Base-by-base conservation (phyloP, 2,113 vertebrate genomes). In the Solenodon paradoxus region DNA sequence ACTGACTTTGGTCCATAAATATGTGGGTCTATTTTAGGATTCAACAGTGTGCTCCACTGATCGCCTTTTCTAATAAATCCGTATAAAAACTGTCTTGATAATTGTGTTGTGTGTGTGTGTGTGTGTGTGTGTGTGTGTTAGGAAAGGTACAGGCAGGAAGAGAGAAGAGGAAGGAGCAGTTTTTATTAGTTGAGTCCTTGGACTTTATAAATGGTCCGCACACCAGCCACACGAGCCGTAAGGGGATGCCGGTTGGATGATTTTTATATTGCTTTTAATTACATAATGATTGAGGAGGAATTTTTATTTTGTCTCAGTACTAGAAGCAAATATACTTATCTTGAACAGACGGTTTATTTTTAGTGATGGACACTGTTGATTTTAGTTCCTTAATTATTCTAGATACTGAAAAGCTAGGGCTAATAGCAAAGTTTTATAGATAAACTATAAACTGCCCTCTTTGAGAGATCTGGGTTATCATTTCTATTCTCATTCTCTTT, bases 331-430 rank as follows among this genome's bases (percentile, higher is more conserved):
- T 84, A 75, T 3, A 42, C 19, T 88, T 90, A 72, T 32, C 45
- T 53, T 88, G 42, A 95, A 80, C 8, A 93, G 22, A 6, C 68
- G 32, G 64, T 42, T 84, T 42, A 92, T 85, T 93, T 81, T 90
- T 74, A 69, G 15, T 74, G 22, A 82, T 63, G 15, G 16, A 61
- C 16, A 59, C 1, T 83, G 42, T 10, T 81, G n/a, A 91, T 63
- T 42, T 57, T 79, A 79, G 40, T n/a, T 78, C 51, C 19, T 93
- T 69, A 88, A 78, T 75, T 88, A 84, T 20, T 5, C 7, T 49
- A 63, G 16, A 59, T 92, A 74, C 20, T 92, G 64, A 49, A 92
- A 83, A 40, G 24, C 19, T 68, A 88, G 9, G 7, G 42, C 28
- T 47, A 92, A 91, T 78, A 7, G 90, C 6, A 87, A 90, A 28